Conservation (phyloP, 2,888 invertebrate genomes). For the Dendrolimus houi region DNA sequence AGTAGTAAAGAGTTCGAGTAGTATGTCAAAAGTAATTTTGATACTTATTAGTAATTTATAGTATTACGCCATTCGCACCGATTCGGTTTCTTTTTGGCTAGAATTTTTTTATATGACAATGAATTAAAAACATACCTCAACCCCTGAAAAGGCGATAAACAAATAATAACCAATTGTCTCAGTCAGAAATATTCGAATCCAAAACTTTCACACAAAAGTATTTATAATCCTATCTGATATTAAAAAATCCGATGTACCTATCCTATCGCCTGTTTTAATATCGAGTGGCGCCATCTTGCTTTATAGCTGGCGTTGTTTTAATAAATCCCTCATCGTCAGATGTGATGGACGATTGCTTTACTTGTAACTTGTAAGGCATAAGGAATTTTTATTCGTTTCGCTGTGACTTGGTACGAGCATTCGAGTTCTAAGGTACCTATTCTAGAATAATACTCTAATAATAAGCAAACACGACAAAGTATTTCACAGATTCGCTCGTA, state of each 20-base stretch:
- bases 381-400: neutral
- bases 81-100: neutral
- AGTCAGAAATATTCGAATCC: neutral
- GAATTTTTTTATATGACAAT: neutral
- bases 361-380: neutral
- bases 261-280: conserved; percentile 19
- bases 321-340: neutral
- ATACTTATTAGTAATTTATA: no score
- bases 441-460: no score
- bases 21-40: no score
- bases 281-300: conserved; percentile 8
- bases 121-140: neutral
- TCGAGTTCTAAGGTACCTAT: neutral
- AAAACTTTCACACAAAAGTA: neutral
- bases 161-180: neutral
- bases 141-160: neutral
- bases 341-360: neutral
- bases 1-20: no score
- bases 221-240: neutral
- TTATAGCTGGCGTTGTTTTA: neutral
- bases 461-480: no score
- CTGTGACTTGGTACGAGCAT: neutral
- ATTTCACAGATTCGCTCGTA: no score
- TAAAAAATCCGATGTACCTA: neutral
- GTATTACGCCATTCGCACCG: no score